These are phyloP conservation scores for Apistogramma diplotaenia DNA, from an alignment of 2,113 vertebrate species.

Conservation along the genomic window DNA sequence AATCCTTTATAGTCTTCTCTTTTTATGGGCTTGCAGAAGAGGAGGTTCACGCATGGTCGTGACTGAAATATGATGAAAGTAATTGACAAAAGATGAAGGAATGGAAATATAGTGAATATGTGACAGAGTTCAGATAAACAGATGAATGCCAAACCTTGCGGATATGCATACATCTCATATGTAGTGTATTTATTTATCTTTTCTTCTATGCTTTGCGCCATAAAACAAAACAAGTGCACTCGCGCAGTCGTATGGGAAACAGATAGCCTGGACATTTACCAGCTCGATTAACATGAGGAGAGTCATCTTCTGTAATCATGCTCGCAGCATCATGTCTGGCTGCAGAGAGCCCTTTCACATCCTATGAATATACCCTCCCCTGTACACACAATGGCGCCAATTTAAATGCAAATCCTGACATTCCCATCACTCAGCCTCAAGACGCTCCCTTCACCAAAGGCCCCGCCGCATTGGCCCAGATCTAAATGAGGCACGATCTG, in stretches of 20 bases:
- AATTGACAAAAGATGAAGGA: constrained; percentile 35
- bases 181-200: constrained; percentile 8
- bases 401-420: constrained; percentile 82
- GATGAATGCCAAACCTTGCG: background rate
- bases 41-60: background rate
- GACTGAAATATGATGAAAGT: constrained; percentile 28
- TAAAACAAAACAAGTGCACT: constrained; percentile 14
- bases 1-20: constrained; percentile 23
- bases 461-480: constrained; percentile 28
- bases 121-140: constrained; percentile 19
- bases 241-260: background rate
- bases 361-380: constrained; percentile 53
- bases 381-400: constrained; percentile 71
- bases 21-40: constrained; percentile 10
- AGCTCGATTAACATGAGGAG: constrained; percentile 52
- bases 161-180: background rate
- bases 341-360: constrained; percentile 47
- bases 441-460: constrained; percentile 44
- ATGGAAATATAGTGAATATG: background rate
- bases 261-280: constrained; percentile 46
- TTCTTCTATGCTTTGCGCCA: background rate
- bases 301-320: constrained; percentile 60
- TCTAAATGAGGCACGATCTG: constrained; percentile 61
- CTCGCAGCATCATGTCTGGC: constrained; percentile 40
- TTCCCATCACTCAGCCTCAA: constrained; percentile 67